A percentile compares a stretch with the other conserved stretches of the same genome.
Evolutionary conservation across 2,888 invertebrate species (phyloP).

Genomic region (Synergus laeviventris): DNA sequence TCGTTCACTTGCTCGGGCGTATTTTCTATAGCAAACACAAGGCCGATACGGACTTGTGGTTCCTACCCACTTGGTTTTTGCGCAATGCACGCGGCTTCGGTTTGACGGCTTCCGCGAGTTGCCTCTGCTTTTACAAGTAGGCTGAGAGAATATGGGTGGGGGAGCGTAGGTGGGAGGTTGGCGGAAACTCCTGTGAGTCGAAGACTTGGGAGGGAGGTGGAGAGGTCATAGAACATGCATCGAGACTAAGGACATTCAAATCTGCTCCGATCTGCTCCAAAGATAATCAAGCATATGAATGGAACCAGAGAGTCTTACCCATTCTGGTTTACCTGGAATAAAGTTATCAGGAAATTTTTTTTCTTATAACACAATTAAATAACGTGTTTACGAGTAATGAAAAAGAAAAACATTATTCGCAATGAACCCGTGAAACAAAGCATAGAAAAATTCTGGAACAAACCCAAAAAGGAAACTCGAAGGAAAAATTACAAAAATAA

Average conservation of each 20-base stretch:
- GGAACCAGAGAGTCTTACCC: too few relatives aligned
- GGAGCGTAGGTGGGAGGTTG: not conserved
- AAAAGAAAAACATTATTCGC: too few relatives aligned
- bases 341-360: too few relatives aligned
- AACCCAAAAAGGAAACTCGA: too few relatives aligned
- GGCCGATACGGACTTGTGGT: constrained; percentile 37
- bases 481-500: too few relatives aligned
- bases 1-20: not conserved
- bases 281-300: too few relatives aligned
- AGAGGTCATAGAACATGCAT: constrained; percentile 54
- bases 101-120: constrained; percentile 37
- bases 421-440: too few relatives aligned
- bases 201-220: constrained; percentile 40
- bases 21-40: constrained; percentile 28
- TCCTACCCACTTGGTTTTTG: constrained; percentile 37
- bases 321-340: too few relatives aligned
- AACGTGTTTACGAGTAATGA: too few relatives aligned
- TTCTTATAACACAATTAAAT: too few relatives aligned
- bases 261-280: too few relatives aligned
- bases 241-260: constrained; percentile 54
- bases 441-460: too few relatives aligned
- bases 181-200: constrained; percentile 27
- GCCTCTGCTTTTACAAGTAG: constrained; percentile 39
- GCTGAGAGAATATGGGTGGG: not conserved
- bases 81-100: constrained; percentile 41